Evolutionary conservation across 1,140 invertebrate species (phyloP), one percentile per base, ranked within the genome.

Genomic region (Cherax destructor): DNA sequence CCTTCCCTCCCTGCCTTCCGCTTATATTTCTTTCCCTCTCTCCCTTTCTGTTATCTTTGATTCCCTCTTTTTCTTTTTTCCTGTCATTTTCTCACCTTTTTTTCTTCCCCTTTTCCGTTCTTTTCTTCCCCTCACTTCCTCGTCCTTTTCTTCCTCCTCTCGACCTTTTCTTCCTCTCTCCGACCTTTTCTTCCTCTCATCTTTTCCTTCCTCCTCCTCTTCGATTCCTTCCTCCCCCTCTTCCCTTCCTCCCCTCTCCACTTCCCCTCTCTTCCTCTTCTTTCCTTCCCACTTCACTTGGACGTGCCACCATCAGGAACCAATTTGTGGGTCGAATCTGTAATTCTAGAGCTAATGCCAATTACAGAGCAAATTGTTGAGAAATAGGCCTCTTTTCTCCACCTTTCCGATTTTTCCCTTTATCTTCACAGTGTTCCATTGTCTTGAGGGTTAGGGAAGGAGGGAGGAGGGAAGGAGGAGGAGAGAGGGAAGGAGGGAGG

Each of bases 351-450:
- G 24, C 79, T 81, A 81, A 81, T 81, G 16, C 79, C 79, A 81
- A 81, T 81, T 81, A 81, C 56, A 9, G 79, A 50, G 24, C 79
- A 56, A 81, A 81, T 81, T 81, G 79, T 81, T 56, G 79, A 81
- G 79, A 81, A 81, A 81, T 81, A 81, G 79, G 79, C 79, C 79
- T 81, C 56, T 81, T 81, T 50, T 41, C 24, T 21, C 18, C 3
- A 11, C 5, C 52, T 65, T 65, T 21, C 7, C 41, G 41, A 47
- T 79, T 47, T 56, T 56, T 56, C 1, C 61, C 18, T 16, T 13
- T 56, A 10, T 52, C 13, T 52, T 18, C n/a, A 6, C 47, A 7
- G 16, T 41, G 47, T 79, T 79, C 24, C 18, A 6, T 24, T 74
- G 69, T 74, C 69, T 74, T 74, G 13, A 69, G 65, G 65, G 65